phyloP scores from a whole-genome alignment of 1,140 invertebrate species.

The Notospermus geniculatus region DNA sequence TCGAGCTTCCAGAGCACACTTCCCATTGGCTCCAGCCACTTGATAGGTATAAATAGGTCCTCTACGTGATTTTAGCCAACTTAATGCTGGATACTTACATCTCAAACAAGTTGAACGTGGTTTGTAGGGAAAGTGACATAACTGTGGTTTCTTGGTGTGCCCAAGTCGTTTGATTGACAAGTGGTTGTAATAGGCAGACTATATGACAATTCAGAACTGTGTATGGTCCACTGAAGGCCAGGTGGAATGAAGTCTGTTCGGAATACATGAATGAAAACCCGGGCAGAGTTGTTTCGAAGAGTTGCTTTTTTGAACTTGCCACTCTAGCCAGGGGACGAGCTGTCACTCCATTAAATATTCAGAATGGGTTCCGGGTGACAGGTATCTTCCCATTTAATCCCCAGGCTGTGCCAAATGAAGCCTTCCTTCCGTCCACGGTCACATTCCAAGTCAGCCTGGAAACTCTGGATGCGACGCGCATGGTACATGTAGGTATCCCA shows the following conservation, averaged over 20 bases:
- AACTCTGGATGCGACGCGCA: too few relatives aligned
- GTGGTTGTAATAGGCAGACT: too few relatives aligned
- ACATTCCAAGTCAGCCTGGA: background rate
- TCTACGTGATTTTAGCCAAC: background rate
- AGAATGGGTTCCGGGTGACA: background rate
- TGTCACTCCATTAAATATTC: background rate
- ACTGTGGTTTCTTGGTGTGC: too few relatives aligned
- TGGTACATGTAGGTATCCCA: too few relatives aligned
- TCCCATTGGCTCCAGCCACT: constrained; percentile 30
- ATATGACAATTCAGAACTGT: background rate
- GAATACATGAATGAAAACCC: constrained; percentile 1
- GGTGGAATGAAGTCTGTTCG: background rate
- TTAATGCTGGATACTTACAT: too few relatives aligned
- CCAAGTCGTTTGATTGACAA: too few relatives aligned
- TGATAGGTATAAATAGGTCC: constrained; percentile 15
- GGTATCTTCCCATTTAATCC: constrained; percentile 7
- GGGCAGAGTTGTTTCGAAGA: background rate
- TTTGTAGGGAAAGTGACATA: too few relatives aligned
- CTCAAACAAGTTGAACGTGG: too few relatives aligned
- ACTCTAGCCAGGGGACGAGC: background rate
- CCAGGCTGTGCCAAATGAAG: constrained; percentile 1
- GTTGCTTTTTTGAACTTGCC: background rate
- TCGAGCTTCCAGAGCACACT: constrained; percentile 34
- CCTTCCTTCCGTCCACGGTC: background rate
- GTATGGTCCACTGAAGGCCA: background rate